Conservation (phyloP, 1,140 invertebrate genomes). For the Neotoxoptera formosana region DNA sequence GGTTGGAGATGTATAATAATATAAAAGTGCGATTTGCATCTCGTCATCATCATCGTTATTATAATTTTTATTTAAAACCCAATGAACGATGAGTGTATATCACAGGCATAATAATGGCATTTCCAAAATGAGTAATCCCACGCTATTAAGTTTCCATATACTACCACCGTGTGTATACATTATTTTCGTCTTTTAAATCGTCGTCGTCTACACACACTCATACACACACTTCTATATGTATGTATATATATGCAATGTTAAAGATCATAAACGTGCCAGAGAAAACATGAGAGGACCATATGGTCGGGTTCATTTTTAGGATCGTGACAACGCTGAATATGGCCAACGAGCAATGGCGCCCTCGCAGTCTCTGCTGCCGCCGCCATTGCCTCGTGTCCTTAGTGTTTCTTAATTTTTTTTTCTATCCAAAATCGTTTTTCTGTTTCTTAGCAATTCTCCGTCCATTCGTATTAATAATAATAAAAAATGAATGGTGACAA, state of each 20-base stretch:
- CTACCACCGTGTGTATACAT: conserved; percentile 9
- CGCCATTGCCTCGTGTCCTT: conserved; percentile 15
- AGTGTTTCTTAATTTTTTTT: conserved; percentile 33
- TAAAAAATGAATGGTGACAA: background rate
- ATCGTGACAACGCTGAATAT: conserved; percentile 57
- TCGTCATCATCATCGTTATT: background rate
- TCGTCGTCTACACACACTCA: background rate
- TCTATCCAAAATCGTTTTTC: conserved; percentile 19
- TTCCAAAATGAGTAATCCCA: conserved; percentile 56
- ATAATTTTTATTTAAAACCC: conserved; percentile 22
- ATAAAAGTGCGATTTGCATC: background rate
- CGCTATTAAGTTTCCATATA: conserved; percentile 54
- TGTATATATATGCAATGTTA: conserved; percentile 45
- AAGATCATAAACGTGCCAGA: conserved; percentile 58
- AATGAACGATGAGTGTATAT: background rate
- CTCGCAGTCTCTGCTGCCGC: conserved; percentile 18
- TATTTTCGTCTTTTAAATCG: conserved; percentile 56
- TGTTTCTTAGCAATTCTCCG: background rate
- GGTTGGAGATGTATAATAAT: background rate
- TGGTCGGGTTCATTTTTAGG: conserved; percentile 57
- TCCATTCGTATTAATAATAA: background rate
- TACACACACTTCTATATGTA: background rate
- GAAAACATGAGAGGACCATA: conserved; percentile 57
- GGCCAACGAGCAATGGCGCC: conserved; percentile 53
- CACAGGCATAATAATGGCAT: conserved; percentile 27